Evolutionary conservation across 2,888 invertebrate species (phyloP).

Genomic region (Troilus luridus): DNA sequence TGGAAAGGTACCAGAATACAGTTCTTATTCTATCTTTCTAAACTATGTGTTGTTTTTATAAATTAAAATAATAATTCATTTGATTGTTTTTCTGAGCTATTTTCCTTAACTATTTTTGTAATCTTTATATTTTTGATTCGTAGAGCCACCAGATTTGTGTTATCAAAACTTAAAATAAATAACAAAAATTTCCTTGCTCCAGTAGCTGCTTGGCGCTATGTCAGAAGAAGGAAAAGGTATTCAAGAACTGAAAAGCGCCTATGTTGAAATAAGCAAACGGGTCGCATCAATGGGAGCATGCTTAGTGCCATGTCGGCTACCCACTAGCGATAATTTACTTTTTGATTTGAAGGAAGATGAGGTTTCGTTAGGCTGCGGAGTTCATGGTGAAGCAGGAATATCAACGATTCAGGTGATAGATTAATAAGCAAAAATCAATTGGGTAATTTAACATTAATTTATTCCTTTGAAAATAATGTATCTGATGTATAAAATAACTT

Average conservation of each 20-base stretch:
- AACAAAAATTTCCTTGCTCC: neutral
- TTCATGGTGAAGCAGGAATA: constrained; percentile 71
- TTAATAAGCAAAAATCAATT: neutral
- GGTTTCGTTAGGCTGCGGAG: constrained; percentile 78
- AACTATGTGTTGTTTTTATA: too few species aligned
- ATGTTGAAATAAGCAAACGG: constrained; percentile 70
- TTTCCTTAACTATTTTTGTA: too few species aligned
- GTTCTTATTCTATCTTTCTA: too few species aligned
- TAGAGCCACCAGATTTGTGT: too few species aligned
- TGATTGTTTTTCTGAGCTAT: too few species aligned
- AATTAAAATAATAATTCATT: too few species aligned
- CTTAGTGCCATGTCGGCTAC: constrained; percentile 78
- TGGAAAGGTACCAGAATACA: too few species aligned
- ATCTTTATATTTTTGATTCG: too few species aligned
- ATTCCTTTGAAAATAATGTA: too few species aligned
- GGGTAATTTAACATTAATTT: too few species aligned
- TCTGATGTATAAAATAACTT: too few species aligned
- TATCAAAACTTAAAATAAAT: too few species aligned
- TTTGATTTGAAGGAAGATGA: constrained; percentile 77
- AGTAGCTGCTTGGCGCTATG: constrained; percentile 82
- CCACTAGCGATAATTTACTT: constrained; percentile 74
- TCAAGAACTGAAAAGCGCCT: constrained; percentile 70
- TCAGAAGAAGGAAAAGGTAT: constrained; percentile 73
- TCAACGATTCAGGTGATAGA: constrained; percentile 68
- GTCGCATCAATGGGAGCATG: constrained; percentile 81